These are phyloP conservation scores for Schlechtendalia chinensis DNA, from an alignment of 1,140 invertebrate species.

Conservation along the genomic window DNA sequence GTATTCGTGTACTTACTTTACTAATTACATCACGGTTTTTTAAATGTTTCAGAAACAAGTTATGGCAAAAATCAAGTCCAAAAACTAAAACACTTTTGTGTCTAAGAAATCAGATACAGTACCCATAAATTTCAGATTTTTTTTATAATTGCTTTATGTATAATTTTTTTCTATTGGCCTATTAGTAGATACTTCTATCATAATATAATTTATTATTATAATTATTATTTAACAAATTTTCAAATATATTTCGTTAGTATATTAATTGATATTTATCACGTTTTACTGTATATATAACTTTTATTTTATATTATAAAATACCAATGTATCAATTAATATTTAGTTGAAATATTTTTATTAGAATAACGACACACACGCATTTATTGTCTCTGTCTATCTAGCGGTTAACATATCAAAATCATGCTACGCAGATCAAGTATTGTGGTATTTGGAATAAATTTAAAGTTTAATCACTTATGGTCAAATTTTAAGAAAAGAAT, in stretches of 20 bases:
- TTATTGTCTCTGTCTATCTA: too few relatives aligned
- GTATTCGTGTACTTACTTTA: neutral
- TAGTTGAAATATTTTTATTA: too few relatives aligned
- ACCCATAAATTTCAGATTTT: neutral
- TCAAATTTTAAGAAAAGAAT: too few relatives aligned
- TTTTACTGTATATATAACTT: neutral
- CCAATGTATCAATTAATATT: too few relatives aligned
- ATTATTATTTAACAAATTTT: neutral
- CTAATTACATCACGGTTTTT: neutral
- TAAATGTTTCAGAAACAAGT: slow-evolving; percentile 13
- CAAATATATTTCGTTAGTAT: neutral
- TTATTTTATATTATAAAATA: neutral
- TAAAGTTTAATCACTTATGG: too few relatives aligned
- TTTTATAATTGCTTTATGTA: slow-evolving; percentile 14
- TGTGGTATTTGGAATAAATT: too few relatives aligned
- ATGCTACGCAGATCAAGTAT: neutral
- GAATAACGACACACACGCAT: too few relatives aligned
- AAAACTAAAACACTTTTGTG: neutral
- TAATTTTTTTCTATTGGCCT: neutral
- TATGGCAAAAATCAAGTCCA: neutral
- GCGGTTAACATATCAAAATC: neutral
- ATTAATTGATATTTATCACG: neutral
- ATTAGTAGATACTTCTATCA: neutral
- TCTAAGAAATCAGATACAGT: neutral
- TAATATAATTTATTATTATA: neutral